These are phyloP conservation scores for Lithosia quadra DNA, from an alignment of 2,888 invertebrate genomes.

Conservation along the genomic window DNA sequence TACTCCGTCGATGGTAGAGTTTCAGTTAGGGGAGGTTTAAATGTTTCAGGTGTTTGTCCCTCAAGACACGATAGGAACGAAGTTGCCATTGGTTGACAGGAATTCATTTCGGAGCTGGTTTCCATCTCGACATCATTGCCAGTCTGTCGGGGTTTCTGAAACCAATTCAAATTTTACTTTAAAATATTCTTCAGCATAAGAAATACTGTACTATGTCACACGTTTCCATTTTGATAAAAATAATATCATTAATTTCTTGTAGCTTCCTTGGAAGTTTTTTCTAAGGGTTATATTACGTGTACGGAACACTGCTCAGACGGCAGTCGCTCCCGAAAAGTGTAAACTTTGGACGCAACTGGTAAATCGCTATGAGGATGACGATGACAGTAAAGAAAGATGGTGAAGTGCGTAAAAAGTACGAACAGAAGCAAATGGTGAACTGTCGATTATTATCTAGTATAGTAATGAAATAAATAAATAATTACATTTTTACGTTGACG, in stretches of 20 bases:
- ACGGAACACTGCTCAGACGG: too few relatives aligned
- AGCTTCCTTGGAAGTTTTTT: too few relatives aligned
- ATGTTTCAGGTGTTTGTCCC: constrained; percentile 5
- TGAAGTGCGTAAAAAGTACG: too few relatives aligned
- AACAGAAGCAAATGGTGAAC: neutral
- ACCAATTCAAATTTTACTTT: neutral
- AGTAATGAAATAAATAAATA: neutral
- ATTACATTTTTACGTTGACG: constrained; percentile 10
- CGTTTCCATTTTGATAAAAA: too few relatives aligned
- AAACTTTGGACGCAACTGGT: too few relatives aligned
- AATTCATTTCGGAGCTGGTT: neutral
- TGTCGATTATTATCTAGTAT: neutral
- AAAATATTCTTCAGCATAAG: neutral
- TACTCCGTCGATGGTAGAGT: constrained; percentile 1
- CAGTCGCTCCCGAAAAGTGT: too few relatives aligned
- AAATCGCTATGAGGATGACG: too few relatives aligned
- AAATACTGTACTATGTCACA: too few relatives aligned
- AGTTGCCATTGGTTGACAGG: neutral
- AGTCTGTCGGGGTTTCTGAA: constrained; percentile 7
- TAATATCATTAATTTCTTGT: too few relatives aligned
- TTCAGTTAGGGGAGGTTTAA: constrained; percentile 9
- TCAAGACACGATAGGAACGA: constrained; percentile 4
- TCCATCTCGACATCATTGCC: neutral
- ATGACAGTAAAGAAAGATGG: too few relatives aligned
- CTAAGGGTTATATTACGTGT: too few relatives aligned